Evolutionary conservation across 2,113 vertebrate genomes (phyloP).

Genomic region (Eupsittula cactorum): DNA sequence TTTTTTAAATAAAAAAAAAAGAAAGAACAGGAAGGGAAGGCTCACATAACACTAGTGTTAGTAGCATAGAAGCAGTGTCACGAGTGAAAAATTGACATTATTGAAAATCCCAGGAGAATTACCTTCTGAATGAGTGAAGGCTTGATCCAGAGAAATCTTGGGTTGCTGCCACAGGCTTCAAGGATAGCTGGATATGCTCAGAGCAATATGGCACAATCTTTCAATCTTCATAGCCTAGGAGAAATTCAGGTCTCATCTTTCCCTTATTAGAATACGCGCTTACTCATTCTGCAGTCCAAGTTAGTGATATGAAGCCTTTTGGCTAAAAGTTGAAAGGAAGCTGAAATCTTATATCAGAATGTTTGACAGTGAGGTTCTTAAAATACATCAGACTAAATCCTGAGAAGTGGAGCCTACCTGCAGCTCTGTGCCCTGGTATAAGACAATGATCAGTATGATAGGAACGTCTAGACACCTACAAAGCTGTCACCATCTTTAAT

Average conservation of each 20-base stretch:
- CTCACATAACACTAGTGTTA: background rate
- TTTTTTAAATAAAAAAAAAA: background rate
- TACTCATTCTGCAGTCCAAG: background rate
- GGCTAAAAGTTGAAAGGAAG: conserved; percentile 5
- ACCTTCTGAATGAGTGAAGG: background rate
- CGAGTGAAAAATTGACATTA: background rate
- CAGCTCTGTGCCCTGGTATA: background rate
- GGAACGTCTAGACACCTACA: background rate
- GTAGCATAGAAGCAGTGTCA: background rate
- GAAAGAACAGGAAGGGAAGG: background rate
- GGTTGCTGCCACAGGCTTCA: background rate
- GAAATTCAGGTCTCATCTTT: background rate
- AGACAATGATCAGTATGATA: background rate
- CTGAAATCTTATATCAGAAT: background rate
- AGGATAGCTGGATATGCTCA: background rate
- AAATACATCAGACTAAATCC: background rate
- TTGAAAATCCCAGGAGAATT: background rate
- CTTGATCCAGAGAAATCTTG: background rate
- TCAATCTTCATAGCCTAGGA: background rate
- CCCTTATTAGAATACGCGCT: background rate
- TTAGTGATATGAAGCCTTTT: background rate
- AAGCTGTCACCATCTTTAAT: background rate
- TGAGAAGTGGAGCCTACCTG: background rate
- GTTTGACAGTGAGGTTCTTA: background rate
- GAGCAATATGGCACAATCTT: background rate